Evolutionary conservation across 2,888 invertebrate species (phyloP).

Genomic region (Iphiclides podalirius): DNA sequence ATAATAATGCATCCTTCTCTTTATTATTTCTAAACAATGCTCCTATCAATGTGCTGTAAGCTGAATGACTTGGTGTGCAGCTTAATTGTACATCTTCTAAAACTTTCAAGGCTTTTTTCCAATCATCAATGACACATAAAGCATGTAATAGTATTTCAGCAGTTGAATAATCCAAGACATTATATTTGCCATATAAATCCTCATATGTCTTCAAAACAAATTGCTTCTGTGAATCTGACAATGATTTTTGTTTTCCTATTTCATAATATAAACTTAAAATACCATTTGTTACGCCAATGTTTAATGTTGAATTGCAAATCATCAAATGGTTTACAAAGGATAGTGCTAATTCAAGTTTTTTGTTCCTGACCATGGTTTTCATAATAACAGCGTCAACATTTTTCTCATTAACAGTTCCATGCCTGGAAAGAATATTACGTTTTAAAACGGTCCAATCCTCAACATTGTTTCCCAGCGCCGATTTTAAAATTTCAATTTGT

Average conservation of each 20-base stretch:
- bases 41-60: constrained; percentile 75
- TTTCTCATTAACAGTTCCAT: constrained; percentile 56
- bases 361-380: constrained; percentile 63
- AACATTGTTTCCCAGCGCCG: constrained; percentile 36
- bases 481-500: constrained; percentile 54
- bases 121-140: constrained; percentile 82
- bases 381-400: constrained; percentile 83
- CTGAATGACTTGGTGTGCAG: constrained; percentile 58
- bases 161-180: constrained; percentile 80
- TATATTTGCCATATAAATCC: constrained; percentile 70
- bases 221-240: constrained; percentile 68
- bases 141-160: constrained; percentile 82
- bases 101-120: constrained; percentile 81
- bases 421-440: constrained; percentile 53
- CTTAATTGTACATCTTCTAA: constrained; percentile 80
- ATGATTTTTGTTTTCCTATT: constrained; percentile 40
- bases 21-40: constrained; percentile 82
- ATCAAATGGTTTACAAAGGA: constrained; percentile 81
- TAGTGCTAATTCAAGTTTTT: constrained; percentile 71
- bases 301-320: constrained; percentile 64
- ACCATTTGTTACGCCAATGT: constrained; percentile 79
- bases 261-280: constrained; percentile 77
- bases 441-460: constrained; percentile 66
- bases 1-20: constrained; percentile 79
- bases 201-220: constrained; percentile 77